Conservation (phyloP, 2,888 invertebrate genomes). For the Cheilosia pagana region DNA sequence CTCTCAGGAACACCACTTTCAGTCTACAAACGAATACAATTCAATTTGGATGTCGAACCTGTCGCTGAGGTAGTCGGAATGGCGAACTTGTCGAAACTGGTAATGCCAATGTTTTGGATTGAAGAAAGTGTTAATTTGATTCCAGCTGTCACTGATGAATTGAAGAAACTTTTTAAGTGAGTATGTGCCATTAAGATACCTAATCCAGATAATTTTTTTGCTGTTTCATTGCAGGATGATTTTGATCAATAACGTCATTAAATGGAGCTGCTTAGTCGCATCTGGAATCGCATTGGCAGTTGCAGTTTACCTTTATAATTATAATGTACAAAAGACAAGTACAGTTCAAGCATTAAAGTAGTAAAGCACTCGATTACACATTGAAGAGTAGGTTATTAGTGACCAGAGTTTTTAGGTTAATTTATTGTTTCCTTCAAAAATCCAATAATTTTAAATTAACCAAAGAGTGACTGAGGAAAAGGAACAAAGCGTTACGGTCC, state of each 20-base stretch:
- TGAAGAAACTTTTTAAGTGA: constrained; percentile 78
- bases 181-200: constrained; percentile 15
- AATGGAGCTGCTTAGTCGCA: constrained; percentile 14
- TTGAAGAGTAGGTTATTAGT: no score
- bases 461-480: no score
- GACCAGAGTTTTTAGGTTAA: no score
- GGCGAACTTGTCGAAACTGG: constrained; percentile 86
- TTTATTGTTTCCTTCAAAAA: no score
- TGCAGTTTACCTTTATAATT: constrained; percentile 8
- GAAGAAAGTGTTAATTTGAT: constrained; percentile 86
- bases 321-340: neutral
- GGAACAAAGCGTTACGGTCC: no score
- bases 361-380: no score
- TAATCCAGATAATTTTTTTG: neutral
- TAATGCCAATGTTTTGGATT: constrained; percentile 90
- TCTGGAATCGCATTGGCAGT: constrained; percentile 1
- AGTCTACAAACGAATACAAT: constrained; percentile 89
- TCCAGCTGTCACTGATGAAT: constrained; percentile 72
- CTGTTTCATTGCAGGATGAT: constrained; percentile 4
- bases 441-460: no score
- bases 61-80: constrained; percentile 87
- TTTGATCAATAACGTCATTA: constrained; percentile 15
- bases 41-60: constrained; percentile 86
- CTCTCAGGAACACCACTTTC: constrained; percentile 87
- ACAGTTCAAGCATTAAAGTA: no score